Percentiles rank a stretch among this genome's conserved stretches.
Conservation (phyloP, 2,113 vertebrate genomes). For the Oenanthe oenanthe region DNA sequence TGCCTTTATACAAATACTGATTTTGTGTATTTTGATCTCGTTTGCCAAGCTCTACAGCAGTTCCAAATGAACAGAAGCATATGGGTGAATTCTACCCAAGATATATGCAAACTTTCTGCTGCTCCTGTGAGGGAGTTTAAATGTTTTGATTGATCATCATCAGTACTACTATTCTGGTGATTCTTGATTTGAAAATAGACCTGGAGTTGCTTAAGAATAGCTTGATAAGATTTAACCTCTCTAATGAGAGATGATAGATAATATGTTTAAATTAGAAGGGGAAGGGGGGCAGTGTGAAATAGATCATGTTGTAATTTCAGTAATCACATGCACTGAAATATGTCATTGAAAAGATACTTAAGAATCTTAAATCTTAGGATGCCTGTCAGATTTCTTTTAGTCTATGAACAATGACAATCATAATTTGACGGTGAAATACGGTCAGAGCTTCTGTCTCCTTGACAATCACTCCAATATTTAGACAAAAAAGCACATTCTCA, state of each 20-base stretch:
- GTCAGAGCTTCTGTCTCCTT: slow-evolving; percentile 56
- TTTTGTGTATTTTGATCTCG: background rate
- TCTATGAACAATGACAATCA: slow-evolving; percentile 55
- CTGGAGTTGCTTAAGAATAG: background rate
- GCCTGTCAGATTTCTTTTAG: slow-evolving; percentile 65
- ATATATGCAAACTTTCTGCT: background rate
- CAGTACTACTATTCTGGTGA: background rate
- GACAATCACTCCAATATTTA: slow-evolving; percentile 63
- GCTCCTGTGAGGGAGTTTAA: background rate
- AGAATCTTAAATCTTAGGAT: slow-evolving; percentile 52
- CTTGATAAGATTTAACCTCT: slow-evolving; percentile 11
- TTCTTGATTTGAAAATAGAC: slow-evolving; percentile 11
- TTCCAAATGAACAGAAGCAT: background rate
- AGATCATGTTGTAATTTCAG: slow-evolving; percentile 42
- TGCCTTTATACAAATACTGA: background rate
- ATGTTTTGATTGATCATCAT: background rate
- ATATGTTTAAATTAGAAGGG: slow-evolving; percentile 4
- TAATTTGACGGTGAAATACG: slow-evolving; percentile 43
- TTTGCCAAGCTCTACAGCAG: background rate
- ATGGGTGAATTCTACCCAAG: background rate
- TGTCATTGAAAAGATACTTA: slow-evolving; percentile 49
- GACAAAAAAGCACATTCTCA: background rate
- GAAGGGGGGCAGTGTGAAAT: background rate
- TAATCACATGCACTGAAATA: slow-evolving; percentile 51
- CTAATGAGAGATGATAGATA: slow-evolving; percentile 33